phyloP scores from a whole-genome alignment of 2,797 vertebrate species.

The Darevskia nairensis region DNA sequence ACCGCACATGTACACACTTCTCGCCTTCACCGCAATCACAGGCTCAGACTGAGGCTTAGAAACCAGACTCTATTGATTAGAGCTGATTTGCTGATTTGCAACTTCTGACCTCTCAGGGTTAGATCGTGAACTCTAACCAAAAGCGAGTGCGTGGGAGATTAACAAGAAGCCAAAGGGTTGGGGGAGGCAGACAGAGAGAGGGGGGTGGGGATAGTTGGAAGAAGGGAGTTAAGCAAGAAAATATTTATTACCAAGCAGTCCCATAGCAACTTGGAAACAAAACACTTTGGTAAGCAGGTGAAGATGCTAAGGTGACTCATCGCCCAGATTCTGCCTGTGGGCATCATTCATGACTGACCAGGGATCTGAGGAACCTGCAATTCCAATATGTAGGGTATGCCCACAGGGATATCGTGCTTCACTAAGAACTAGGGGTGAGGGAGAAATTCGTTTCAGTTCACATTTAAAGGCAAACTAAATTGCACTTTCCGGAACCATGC shows the following conservation, averaged over 20 bases:
- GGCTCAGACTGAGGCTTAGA: slow-evolving; percentile 3
- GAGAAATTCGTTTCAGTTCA: not conserved
- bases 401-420: too few species aligned
- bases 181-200: not conserved
- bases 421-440: not conserved
- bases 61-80: slow-evolving; percentile 23
- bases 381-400: not conserved
- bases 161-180: not conserved
- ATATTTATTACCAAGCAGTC: not conserved
- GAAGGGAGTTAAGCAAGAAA: not conserved
- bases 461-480: not conserved
- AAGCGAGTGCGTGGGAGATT: not conserved
- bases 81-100: not conserved
- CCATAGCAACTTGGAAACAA: not conserved
- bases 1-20: not conserved
- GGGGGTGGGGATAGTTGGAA: not conserved
- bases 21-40: not conserved
- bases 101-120: slow-evolving; percentile 1
- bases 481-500: not conserved
- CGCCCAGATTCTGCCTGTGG: not conserved
- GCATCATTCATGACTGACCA: not conserved
- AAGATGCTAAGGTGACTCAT: not conserved
- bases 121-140: slow-evolving; percentile 6
- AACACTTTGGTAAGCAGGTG: not conserved
- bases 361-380: not conserved